These are phyloP conservation scores for Laothoe populi DNA, from an alignment of 2,888 invertebrate species.

Conservation along the genomic window DNA sequence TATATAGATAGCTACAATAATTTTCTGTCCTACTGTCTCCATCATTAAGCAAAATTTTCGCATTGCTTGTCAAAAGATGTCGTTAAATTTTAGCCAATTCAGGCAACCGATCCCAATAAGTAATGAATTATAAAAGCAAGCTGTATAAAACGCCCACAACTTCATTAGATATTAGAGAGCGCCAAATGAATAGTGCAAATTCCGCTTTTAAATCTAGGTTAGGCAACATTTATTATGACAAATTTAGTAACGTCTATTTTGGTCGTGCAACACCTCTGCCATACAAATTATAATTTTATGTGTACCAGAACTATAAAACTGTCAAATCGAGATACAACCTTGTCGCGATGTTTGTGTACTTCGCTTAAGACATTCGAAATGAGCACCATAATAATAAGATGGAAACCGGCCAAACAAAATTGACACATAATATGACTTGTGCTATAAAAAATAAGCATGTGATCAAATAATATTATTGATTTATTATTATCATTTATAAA, in stretches of 20 bases:
- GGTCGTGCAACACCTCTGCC: constrained; percentile 36
- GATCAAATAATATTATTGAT: neutral
- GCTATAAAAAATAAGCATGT: constrained; percentile 1
- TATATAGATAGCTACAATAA: no score
- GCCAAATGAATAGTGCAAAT: neutral
- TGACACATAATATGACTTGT: constrained; percentile 24
- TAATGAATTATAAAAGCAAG: neutral
- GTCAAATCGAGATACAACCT: neutral
- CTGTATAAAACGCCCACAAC: neutral
- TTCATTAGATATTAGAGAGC: neutral
- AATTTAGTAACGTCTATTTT: constrained; percentile 34
- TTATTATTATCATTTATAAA: neutral
- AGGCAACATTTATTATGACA: neutral
- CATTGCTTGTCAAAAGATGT: no score
- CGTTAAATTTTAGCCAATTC: no score
- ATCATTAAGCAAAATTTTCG: no score
- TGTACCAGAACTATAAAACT: constrained; percentile 22
- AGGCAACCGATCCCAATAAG: neutral
- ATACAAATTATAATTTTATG: constrained; percentile 43
- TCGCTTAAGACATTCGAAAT: neutral
- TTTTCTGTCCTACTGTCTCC: no score
- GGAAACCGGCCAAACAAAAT: constrained; percentile 21
- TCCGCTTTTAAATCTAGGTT: neutral
- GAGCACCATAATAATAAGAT: constrained; percentile 4
- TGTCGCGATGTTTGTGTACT: neutral